Conservation (phyloP, 2,888 invertebrate species). For the Trichopria drosophilae region DNA sequence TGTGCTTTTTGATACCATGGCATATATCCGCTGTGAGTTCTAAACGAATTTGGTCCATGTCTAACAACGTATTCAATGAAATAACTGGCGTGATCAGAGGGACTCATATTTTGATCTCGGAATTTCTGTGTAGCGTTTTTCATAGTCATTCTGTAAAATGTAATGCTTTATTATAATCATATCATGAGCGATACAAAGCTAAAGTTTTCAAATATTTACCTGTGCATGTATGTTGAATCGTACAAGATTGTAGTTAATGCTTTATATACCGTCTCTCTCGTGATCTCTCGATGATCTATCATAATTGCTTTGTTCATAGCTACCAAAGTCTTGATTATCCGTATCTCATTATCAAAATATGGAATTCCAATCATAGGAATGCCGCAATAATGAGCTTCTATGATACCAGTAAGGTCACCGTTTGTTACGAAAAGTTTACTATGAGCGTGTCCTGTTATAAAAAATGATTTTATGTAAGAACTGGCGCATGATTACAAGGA, state of each 20-base stretch:
- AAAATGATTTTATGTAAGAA: background rate
- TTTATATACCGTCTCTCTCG: constrained; percentile 39
- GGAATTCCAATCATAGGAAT: constrained; percentile 53
- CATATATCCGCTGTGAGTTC: background rate
- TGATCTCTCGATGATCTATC: constrained; percentile 38
- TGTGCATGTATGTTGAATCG: constrained; percentile 46
- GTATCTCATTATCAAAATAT: constrained; percentile 50
- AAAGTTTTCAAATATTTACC: constrained; percentile 32
- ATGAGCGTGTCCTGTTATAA: constrained; percentile 46
- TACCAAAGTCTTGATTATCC: constrained; percentile 42
- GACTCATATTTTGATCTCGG: constrained; percentile 62
- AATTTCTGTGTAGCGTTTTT: constrained; percentile 6
- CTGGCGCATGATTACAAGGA: background rate
- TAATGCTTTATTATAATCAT: background rate
- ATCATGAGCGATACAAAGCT: background rate
- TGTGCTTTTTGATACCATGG: background rate
- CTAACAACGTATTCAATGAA: constrained; percentile 69
- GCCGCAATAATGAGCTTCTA: constrained; percentile 48
- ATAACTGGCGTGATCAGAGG: constrained; percentile 65
- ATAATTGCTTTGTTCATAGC: constrained; percentile 41
- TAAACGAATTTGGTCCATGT: too few species aligned
- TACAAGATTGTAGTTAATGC: constrained; percentile 43
- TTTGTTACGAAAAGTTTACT: constrained; percentile 51
- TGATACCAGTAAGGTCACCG: constrained; percentile 50
- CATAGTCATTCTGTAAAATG: background rate